A percentile compares a stretch with the other conserved stretches of the same genome.
Conservation (phyloP, 1,140 invertebrate species). For the Drosophila sulfurigaster region DNA sequence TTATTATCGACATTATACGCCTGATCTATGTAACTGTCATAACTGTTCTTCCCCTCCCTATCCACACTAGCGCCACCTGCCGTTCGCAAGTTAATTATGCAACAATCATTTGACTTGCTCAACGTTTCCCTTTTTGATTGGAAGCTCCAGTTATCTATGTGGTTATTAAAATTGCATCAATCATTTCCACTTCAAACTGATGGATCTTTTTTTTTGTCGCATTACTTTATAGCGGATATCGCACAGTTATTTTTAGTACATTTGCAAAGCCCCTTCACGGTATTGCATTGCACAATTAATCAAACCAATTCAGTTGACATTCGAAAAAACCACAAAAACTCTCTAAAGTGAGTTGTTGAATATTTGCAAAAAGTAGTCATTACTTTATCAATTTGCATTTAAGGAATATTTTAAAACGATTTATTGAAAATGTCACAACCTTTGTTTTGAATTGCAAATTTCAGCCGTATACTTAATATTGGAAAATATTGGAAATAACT, state of each 20-base stretch:
- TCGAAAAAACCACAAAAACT: no score
- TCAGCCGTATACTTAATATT: no score
- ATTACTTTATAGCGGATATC: neutral
- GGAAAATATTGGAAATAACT: no score
- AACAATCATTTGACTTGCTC: constrained; percentile 21
- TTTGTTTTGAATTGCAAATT: no score
- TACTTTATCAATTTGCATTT: no score
- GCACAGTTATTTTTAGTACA: constrained; percentile 8
- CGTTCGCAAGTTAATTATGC: constrained; percentile 13
- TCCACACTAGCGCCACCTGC: neutral
- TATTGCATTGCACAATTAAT: neutral
- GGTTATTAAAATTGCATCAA: constrained; percentile 45
- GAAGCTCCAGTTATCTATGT: constrained; percentile 18
- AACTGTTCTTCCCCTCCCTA: neutral
- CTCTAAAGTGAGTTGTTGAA: no score
- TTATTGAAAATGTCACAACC: no score
- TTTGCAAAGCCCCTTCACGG: neutral
- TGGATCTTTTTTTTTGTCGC: constrained; percentile 11
- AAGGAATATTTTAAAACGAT: no score
- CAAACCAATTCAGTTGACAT: neutral
- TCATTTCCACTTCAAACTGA: constrained; percentile 31
- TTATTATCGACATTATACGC: constrained; percentile 68
- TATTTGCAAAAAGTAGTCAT: no score
- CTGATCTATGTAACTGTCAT: constrained; percentile 52
- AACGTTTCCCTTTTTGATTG: neutral